Percentiles rank a stretch among this genome's conserved stretches.
These are phyloP conservation scores for Cistogaster globosa DNA, from an alignment of 2,888 invertebrate genomes.

Conservation along the genomic window DNA sequence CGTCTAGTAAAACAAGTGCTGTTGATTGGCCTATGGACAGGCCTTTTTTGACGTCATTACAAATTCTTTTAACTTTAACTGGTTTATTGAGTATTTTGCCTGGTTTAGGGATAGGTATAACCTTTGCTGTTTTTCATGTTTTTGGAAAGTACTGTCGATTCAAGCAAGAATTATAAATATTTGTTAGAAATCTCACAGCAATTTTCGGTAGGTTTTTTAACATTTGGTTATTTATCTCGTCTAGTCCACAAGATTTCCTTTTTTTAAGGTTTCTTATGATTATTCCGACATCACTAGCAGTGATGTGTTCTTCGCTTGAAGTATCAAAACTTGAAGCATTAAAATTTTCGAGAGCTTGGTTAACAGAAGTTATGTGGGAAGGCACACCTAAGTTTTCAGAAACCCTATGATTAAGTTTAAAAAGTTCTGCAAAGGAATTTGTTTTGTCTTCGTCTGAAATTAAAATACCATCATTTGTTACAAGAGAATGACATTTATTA, in stretches of 20 bases:
- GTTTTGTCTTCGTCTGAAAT: no score
- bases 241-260: background rate
- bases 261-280: background rate
- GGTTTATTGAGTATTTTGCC: background rate
- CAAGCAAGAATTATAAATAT: constrained; percentile 12
- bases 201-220: background rate
- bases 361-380: no score
- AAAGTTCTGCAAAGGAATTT: no score
- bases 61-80: constrained; percentile 30
- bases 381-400: background rate
- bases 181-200: background rate
- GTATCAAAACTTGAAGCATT: background rate
- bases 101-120: constrained; percentile 11
- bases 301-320: background rate
- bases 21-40: no score
- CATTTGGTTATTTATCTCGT: constrained; percentile 1
- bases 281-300: background rate
- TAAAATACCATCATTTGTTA: no score
- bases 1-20: no score
- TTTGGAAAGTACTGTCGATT: no score
- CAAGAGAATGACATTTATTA: no score
- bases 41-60: constrained; percentile 27
- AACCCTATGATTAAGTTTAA: background rate
- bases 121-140: constrained; percentile 2
- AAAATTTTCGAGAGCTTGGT: background rate